Base-by-base conservation (phyloP, 2,888 invertebrate genomes). In the Leptopilina myrica region DNA sequence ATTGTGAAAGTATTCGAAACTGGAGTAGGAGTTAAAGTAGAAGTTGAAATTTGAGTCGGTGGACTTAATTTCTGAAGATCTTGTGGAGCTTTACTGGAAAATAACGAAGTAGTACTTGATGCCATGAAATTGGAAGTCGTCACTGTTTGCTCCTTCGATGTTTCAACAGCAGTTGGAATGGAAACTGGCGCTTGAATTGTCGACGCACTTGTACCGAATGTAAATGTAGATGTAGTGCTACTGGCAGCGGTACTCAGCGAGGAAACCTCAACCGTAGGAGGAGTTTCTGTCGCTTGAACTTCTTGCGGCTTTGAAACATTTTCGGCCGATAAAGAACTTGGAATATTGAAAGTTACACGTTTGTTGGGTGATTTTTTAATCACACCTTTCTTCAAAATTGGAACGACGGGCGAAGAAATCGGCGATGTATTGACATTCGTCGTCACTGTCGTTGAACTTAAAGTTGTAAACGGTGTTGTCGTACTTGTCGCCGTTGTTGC, bases 401-500 rank as follows among this genome's bases (percentile, higher is more conserved):
- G 90, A 2, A 83, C 84, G 3, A 91, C 84, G 6, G 89, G 88
- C 0, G 90, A 88, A 0, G 89, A 85, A 9, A 91, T 89, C 0
- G 91, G 91, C 0, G 90, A 88, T 0, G 90, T 90, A 75, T 91
- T 91, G 0, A 90, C 83, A 6, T 85, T 89, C 0, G 90, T 91
- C 6, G 91, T 91, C 0, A 86, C 87, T 0, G 91, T 91, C 7
- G 85, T 81, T 2, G 90, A 90, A 79, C 81, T 90, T 1, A 91
- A 79, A 5, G 87, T 86, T 2, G 85, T 87, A 26, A 73, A 33
- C 4, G 83, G 82, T 33, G 75, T 79, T 0, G 33, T 33, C 3
- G 33, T 33, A 33, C 86, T 76, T n/a, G 76, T 67, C 5, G 81
- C 33, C 33, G 33, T 33, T 33, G 33, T 5, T 33, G 33, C 33